Evolutionary conservation across 2,888 invertebrate genomes (phyloP).

Genomic region (Machimus rusticus): DNA sequence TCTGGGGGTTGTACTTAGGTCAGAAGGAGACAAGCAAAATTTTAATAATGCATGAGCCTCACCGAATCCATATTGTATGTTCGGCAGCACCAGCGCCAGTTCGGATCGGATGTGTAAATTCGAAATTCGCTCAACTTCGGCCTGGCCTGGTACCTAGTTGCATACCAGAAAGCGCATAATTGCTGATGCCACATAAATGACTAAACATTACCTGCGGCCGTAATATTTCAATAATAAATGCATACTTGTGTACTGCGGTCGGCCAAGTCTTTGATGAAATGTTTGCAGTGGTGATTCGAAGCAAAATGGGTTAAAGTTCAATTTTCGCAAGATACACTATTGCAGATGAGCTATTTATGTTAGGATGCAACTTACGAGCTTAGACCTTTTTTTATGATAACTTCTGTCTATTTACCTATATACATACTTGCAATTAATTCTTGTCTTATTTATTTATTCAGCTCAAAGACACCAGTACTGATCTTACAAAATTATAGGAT

Average conservation of each 20-base stretch:
- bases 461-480: too few relatives aligned
- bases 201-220: conserved; percentile 43
- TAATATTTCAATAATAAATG: conserved; percentile 39
- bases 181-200: conserved; percentile 40
- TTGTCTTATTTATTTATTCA: too few relatives aligned
- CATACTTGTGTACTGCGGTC: background rate
- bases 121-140: background rate
- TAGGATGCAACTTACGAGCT: too few relatives aligned
- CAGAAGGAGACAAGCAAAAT: conserved; percentile 16
- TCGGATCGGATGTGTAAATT: background rate
- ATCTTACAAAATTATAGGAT: too few relatives aligned
- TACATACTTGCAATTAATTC: too few relatives aligned
- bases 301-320: background rate
- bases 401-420: too few relatives aligned
- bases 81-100: background rate
- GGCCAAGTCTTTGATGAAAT: background rate
- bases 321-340: background rate
- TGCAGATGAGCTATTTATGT: background rate
- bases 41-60: conserved; percentile 1
- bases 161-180: background rate
- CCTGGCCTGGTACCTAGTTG: background rate
- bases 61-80: conserved; percentile 13
- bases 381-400: too few relatives aligned
- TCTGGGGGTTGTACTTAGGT: conserved; percentile 8
- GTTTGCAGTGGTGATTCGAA: background rate